Base-by-base conservation (phyloP, 2,113 vertebrate genomes). In the Pelodiscus sinensis region DNA sequence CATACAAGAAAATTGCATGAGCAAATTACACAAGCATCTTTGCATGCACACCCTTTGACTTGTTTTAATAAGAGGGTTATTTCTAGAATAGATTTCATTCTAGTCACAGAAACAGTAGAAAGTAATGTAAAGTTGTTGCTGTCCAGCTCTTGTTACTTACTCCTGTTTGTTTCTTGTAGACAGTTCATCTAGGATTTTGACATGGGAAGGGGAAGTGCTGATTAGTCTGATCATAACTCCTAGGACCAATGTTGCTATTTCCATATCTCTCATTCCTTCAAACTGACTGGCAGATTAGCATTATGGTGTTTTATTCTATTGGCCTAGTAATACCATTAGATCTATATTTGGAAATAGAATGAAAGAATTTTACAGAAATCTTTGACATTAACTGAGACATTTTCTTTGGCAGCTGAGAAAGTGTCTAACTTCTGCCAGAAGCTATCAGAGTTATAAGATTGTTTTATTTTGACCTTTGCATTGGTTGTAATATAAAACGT, bases 401-500 rank as follows among this genome's bases (percentile, higher is more conserved):
- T 96, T 94, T 71, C 10, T 50, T 90, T 82, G 60, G 35, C 55
- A 86, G 38, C 62, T 87, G 87, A 52, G 60, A 81, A 96, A 90
- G 79, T 90, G 91, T 5, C 68, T 89, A 56, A 82, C 54, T 18
- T 29, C 25, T 5, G 38, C 82, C 87, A 94, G 54, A 94, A 81
- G 8, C 82, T 93, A 51, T 6, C 85, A 92, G 62, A 92, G 55
- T 95, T 94, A 87, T 81, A 80, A 92, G 80, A 27, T 44, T 29
- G 5, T 71, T 96, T 85, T 57, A 4, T 81, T 5, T 60, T 84
- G 82, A 85, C n/a, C 25, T 85, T 62, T 85, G 79, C 7, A 88
- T 55, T 81, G 92, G 54, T 79, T 86, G 22, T 21, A 90, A 14
- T 19, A 75, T 82, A 75, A 5, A 24, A 29, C 18, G 38, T 0